Evolutionary conservation across 2,797 vertebrate species (phyloP).

Genomic region (Ctenosaura bakeri): DNA sequence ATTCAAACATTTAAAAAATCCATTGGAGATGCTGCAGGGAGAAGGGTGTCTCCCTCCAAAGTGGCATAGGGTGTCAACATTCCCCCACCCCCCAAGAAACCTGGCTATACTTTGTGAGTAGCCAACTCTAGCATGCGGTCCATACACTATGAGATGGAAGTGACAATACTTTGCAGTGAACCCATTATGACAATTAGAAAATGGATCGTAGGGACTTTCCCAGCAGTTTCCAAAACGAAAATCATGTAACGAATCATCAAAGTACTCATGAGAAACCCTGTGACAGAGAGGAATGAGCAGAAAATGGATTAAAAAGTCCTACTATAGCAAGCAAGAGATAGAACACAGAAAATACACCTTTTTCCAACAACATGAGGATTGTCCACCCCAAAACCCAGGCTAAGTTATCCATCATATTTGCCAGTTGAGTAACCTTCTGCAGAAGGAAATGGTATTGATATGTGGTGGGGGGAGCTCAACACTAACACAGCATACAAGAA

Average conservation of each 20-base stretch:
- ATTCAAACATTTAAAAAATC: no score
- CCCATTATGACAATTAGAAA: background rate
- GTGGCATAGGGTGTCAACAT: no score
- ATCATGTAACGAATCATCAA: conserved; percentile 66
- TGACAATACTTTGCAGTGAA: background rate
- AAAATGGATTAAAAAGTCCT: conserved; percentile 75
- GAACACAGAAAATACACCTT: conserved; percentile 84
- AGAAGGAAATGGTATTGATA: conserved; percentile 75
- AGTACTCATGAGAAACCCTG: conserved; percentile 84
- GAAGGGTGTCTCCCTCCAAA: no score
- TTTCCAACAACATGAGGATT: conserved; percentile 86
- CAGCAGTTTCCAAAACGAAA: background rate
- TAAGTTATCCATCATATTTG: conserved; percentile 77
- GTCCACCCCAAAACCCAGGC: conserved; percentile 84
- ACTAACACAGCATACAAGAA: conserved; percentile 74
- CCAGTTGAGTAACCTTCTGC: conserved; percentile 79
- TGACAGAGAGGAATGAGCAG: conserved; percentile 78
- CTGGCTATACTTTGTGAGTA: background rate
- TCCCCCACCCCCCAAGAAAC: no score
- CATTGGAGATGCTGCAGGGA: no score
- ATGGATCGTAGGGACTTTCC: background rate
- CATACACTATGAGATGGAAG: background rate
- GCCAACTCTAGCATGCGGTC: background rate
- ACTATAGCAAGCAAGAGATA: conserved; percentile 76
- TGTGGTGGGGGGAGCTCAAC: conserved; percentile 69